These are phyloP conservation scores for Lordiphosa fenestrarum DNA, from an alignment of 2,888 invertebrate genomes.

Conservation along the genomic window DNA sequence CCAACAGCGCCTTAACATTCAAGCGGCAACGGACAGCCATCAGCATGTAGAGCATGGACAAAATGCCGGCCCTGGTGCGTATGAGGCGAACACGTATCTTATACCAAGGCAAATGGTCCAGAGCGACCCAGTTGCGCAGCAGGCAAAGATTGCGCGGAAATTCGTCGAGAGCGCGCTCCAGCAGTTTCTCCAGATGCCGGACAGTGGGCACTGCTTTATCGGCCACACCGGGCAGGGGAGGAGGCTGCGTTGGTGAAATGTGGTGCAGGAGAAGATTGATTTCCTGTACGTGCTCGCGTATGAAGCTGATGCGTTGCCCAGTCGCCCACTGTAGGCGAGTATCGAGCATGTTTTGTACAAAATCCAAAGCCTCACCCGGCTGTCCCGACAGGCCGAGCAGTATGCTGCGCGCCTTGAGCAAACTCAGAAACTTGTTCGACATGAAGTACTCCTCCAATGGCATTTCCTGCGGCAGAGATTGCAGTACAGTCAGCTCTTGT, in stretches of 20 bases:
- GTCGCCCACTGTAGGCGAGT: not conserved
- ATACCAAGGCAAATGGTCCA: slow-evolving; percentile 82
- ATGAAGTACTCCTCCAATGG: slow-evolving; percentile 62
- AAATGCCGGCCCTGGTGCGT: slow-evolving; percentile 79
- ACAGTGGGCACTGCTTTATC: too few species aligned
- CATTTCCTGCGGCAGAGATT: not conserved
- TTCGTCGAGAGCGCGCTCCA: slow-evolving; percentile 79
- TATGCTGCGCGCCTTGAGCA: slow-evolving; percentile 65
- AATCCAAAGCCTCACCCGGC: slow-evolving; percentile 52
- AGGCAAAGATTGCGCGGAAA: slow-evolving; percentile 84
- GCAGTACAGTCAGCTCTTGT: not conserved
- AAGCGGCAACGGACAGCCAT: slow-evolving; percentile 78
- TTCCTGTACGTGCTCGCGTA: slow-evolving; percentile 81
- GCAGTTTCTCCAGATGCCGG: slow-evolving; percentile 49
- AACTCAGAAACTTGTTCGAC: slow-evolving; percentile 64
- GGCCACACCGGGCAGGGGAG: too few species aligned
- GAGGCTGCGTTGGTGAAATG: not conserved
- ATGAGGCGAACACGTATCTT: slow-evolving; percentile 80
- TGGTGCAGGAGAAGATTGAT: slow-evolving; percentile 45
- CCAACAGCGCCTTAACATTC: slow-evolving; percentile 4
- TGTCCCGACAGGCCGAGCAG: slow-evolving; percentile 53
- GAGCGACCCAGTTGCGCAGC: slow-evolving; percentile 80
- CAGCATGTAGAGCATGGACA: slow-evolving; percentile 81
- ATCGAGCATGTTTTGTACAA: slow-evolving; percentile 35
- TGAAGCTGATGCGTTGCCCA: slow-evolving; percentile 18